A percentile compares a stretch with the other conserved stretches of the same genome.
These are phyloP conservation scores for Crotalus helleri DNA, from an alignment of 2,113 vertebrate genomes.

Conservation along the genomic window DNA sequence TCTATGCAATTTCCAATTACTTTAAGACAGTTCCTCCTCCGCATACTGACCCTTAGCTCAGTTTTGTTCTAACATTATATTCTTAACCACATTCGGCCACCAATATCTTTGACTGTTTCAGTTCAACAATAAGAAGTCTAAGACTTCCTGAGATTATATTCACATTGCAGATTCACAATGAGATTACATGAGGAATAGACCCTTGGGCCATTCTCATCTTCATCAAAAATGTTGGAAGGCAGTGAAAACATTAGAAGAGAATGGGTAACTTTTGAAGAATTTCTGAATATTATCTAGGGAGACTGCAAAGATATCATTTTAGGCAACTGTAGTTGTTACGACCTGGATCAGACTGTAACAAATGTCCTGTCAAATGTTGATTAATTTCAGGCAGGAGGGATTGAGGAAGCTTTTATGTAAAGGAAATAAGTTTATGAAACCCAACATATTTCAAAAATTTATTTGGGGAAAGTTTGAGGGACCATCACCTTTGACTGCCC, in stretches of 20 bases:
- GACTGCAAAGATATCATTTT: neutral
- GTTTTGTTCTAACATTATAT: neutral
- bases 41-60: neutral
- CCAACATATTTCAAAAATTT: neutral
- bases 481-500: neutral
- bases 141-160: neutral
- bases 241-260: neutral
- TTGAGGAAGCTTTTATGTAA: neutral
- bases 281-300: neutral
- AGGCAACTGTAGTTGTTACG: neutral
- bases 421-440: neutral
- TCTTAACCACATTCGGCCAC: neutral
- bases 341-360: neutral
- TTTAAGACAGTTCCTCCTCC: neutral
- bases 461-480: neutral
- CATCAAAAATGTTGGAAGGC: neutral
- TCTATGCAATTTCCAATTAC: neutral
- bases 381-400: neutral
- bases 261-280: neutral
- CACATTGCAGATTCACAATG: neutral
- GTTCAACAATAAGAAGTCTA: neutral
- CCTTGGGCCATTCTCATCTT: neutral
- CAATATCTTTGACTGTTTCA: neutral
- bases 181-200: too few relatives aligned
- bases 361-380: neutral